phyloP scores from a whole-genome alignment of 2,797 vertebrate genomes.

The Orientallactaga sibirica region DNA sequence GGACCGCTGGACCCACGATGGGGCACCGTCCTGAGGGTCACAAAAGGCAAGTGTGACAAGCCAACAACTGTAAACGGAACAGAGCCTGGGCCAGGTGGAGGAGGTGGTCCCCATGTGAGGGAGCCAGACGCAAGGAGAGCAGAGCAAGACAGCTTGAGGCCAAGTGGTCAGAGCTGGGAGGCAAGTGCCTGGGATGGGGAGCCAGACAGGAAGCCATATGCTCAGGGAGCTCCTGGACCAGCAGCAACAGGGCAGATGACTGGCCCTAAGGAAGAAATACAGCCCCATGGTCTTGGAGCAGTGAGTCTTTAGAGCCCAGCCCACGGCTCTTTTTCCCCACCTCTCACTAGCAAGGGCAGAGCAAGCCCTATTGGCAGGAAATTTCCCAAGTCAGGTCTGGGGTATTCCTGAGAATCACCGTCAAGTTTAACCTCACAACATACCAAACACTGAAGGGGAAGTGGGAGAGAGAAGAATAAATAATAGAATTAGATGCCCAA shows the following conservation, averaged over 20 bases:
- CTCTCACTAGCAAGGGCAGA: neutral
- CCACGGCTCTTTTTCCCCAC: neutral
- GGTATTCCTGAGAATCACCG: neutral
- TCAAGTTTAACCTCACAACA: neutral
- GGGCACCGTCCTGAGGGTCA: neutral
- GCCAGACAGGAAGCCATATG: neutral
- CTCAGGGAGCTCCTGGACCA: neutral
- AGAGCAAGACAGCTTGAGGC: neutral
- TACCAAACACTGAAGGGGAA: neutral
- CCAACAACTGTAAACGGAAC: neutral
- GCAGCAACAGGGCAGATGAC: neutral
- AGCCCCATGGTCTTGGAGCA: fast-evolving
- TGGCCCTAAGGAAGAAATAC: neutral
- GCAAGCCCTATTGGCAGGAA: neutral
- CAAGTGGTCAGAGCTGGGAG: fast-evolving
- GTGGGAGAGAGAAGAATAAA: neutral
- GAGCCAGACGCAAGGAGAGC: neutral
- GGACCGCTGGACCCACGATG: neutral
- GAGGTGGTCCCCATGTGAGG: neutral
- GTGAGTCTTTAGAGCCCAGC: fast-evolving
- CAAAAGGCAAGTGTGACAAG: neutral
- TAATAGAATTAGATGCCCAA: neutral
- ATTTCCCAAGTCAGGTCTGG: neutral
- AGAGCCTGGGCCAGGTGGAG: neutral
- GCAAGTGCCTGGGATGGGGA: neutral